A percentile compares a stretch with the other conserved stretches of the same genome.
Conservation (phyloP, 2,888 invertebrate genomes). For the Agriotes lineatus region DNA sequence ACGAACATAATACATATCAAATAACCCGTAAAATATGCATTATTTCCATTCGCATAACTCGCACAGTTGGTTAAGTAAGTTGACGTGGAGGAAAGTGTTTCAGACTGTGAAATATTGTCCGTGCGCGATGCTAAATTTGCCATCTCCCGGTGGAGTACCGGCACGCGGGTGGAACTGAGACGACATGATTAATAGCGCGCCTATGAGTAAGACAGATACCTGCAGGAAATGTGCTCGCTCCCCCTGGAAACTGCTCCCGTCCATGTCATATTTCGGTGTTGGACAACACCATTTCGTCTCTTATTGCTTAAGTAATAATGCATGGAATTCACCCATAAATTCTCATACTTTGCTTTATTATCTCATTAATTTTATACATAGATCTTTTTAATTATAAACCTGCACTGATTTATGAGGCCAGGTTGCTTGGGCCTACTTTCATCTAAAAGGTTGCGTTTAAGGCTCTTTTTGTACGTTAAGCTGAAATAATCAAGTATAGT, state of each 20-base stretch:
- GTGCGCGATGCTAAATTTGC: conserved; percentile 62
- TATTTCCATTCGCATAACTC: conserved; percentile 44
- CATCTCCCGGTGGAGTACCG: conserved; percentile 58
- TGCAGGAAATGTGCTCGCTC: conserved; percentile 49
- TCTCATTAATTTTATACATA: conserved; percentile 29
- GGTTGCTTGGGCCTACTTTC: too few species aligned
- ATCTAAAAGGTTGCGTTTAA: too few species aligned
- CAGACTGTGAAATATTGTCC: conserved; percentile 63
- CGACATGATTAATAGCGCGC: conserved; percentile 59
- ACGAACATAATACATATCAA: conserved; percentile 38
- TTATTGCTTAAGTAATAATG: conserved; percentile 56
- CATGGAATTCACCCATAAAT: conserved; percentile 51
- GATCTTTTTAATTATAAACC: too few species aligned
- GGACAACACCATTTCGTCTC: conserved; percentile 56
- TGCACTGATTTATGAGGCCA: too few species aligned
- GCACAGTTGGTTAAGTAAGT: conserved; percentile 43
- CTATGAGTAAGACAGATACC: conserved; percentile 55
- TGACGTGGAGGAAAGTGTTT: conserved; percentile 58
- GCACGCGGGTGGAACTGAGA: conserved; percentile 57
- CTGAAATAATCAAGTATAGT: too few species aligned
- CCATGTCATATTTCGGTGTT: conserved; percentile 56
- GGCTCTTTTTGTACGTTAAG: too few species aligned
- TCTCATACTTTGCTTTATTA: conserved; percentile 40
- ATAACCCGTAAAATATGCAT: conserved; percentile 45
- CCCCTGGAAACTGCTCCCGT: conserved; percentile 45